Conservation (phyloP, 1,140 invertebrate species). For the Pseudomyrmex pallidus region DNA sequence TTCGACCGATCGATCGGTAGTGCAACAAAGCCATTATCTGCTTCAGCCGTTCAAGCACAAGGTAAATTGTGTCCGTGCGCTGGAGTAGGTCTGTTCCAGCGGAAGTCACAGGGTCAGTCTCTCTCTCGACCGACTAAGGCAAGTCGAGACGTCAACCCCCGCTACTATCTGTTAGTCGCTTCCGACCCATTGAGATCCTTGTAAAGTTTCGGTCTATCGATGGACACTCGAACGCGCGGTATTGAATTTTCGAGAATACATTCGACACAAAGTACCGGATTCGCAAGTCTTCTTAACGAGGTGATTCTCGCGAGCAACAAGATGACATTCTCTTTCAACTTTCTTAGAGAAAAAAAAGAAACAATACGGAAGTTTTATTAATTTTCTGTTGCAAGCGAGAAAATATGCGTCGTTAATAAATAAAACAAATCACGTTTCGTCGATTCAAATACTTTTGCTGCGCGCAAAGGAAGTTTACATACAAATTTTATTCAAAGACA, state of each 20-base stretch:
- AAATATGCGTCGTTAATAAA: background rate
- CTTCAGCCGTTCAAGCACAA: conserved; percentile 71
- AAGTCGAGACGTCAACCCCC: conserved; percentile 54
- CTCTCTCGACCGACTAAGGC: conserved; percentile 41
- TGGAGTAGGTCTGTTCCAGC: conserved; percentile 68
- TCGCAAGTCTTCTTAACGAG: conserved; percentile 25
- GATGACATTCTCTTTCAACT: background rate
- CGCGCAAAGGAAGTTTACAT: too few relatives aligned
- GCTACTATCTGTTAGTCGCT: conserved; percentile 67
- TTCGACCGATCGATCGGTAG: conserved; percentile 69
- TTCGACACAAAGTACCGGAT: conserved; percentile 15
- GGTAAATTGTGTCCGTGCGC: conserved; percentile 72
- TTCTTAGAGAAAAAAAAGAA: background rate
- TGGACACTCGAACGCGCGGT: conserved; percentile 8
- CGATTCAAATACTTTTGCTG: too few relatives aligned
- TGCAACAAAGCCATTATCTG: conserved; percentile 77
- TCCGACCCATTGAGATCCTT: conserved; percentile 67
- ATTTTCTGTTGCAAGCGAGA: background rate
- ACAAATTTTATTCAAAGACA: too few relatives aligned
- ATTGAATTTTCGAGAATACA: conserved; percentile 40
- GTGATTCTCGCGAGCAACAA: background rate
- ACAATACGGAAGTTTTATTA: conserved; percentile 2
- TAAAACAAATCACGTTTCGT: background rate
- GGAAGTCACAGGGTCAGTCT: conserved; percentile 66
- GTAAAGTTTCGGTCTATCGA: conserved; percentile 58